Conservation (phyloP, 2,113 vertebrate genomes). For the Eurystomus gularis region DNA sequence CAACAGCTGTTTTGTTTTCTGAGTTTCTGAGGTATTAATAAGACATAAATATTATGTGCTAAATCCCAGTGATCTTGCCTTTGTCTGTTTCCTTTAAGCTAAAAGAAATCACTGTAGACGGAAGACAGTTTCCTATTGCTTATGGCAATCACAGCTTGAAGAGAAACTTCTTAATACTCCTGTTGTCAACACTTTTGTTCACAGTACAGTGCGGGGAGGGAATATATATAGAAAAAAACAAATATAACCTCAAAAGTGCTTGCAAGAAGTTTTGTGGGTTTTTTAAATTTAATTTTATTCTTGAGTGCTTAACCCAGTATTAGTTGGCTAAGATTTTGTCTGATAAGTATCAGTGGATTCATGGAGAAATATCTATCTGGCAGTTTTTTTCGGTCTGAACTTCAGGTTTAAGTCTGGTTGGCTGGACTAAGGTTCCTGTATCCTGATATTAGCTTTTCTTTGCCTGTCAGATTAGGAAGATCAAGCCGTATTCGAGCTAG, state of each 20-base stretch:
- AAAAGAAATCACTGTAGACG: not conserved
- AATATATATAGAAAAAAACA: not conserved
- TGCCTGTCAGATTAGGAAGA: not conserved
- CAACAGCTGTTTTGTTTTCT: not conserved
- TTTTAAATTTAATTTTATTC: not conserved
- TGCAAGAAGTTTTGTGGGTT: not conserved
- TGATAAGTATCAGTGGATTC: not conserved
- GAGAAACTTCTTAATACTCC: not conserved
- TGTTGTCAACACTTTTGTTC: not conserved
- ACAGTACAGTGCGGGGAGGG: not conserved
- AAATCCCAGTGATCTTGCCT: not conserved
- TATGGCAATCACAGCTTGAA: not conserved
- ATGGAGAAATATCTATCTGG: not conserved
- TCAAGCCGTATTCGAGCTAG: not conserved
- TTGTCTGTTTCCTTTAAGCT: not conserved
- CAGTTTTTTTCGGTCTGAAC: not conserved
- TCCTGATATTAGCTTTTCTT: not conserved
- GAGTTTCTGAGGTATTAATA: not conserved
- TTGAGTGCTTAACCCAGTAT: not conserved
- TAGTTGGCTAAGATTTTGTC: not conserved
- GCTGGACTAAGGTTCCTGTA: not conserved
- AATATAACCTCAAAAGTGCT: not conserved
- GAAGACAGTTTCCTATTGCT: not conserved
- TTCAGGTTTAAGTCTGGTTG: not conserved
- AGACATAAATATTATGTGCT: not conserved